Evolutionary conservation across 2,113 vertebrate genomes (phyloP), one percentile per base, ranked within the genome.

Genomic region (Leptodactylus fuscus): DNA sequence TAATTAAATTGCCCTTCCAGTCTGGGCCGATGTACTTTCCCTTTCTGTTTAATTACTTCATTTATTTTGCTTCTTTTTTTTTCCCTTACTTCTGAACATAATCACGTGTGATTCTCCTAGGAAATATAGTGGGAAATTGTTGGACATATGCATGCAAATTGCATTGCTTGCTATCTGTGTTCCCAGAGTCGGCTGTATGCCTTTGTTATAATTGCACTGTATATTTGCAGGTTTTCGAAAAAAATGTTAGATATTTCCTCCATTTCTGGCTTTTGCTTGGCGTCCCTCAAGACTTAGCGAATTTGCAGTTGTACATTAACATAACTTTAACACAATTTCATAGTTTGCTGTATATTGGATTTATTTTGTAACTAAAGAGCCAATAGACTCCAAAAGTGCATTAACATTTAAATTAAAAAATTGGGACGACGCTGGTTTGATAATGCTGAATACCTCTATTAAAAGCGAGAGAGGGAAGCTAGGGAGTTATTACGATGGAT

Each of bases 361-460:
- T 71, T 86, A 86, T 86, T 86, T 81, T 46, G 84, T 24, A 60
- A 73, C 73, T 85, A 85, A 67, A 60, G 62, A 70, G 73, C 48
- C 51, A n/a, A 80, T 32, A 80, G 22, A 86, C 67, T 81, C 48
- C 27, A 81, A 71, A 86, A 81, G 24, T 81, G 46, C 84, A 86
- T 86, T 86, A 86, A 86, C 84, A 86, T 86, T 86, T 86, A 86
- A 86, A 86, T 86, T 73, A 86, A 74, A 85, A 73, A 44, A 70
- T 11, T 65, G 44, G 38, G 51, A 53, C 22, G 8, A 73, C 13
- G 32, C 24, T 13, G 48, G 46, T 69, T 69, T 69, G 24, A 58
- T 80, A 36, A 71, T 70, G 65, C 22, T 32, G 67, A 85, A 71
- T 58, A 58, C 29, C 24, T 71, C 48, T 51, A 70, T 85, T 70